Evolutionary conservation across 1,140 invertebrate species (phyloP).

Genomic region (Drosophila rufa): DNA sequence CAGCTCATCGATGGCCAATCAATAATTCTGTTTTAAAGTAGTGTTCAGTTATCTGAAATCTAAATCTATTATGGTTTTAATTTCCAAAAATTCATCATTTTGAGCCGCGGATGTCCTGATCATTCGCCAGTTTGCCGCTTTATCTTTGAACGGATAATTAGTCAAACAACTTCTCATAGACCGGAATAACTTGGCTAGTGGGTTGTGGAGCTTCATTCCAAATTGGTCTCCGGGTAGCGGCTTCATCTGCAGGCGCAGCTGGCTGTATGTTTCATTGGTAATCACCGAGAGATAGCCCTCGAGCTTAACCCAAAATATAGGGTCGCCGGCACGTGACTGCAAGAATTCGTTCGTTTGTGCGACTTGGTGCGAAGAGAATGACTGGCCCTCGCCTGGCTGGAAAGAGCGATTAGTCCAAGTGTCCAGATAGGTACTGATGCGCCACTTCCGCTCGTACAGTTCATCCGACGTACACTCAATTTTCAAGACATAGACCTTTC

Average conservation of each 20-base stretch:
- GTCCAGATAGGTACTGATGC: conserved; percentile 52
- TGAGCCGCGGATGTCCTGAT: too few species aligned
- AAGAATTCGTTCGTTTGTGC: conserved; percentile 56
- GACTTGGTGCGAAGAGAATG: conserved; percentile 54
- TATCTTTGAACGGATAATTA: too few species aligned
- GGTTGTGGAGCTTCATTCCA: conserved; percentile 49
- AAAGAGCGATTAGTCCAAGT: conserved; percentile 66
- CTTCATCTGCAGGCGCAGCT: conserved; percentile 46
- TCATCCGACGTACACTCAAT: conserved; percentile 28
- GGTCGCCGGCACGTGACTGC: conserved; percentile 31
- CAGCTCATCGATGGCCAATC: conserved; percentile 81
- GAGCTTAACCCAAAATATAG: conserved; percentile 37
- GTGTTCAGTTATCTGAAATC: too few species aligned
- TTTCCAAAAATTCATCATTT: too few species aligned
- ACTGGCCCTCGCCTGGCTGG: conserved; percentile 28
- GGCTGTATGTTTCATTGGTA: conserved; percentile 25
- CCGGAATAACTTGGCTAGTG: conserved; percentile 53
- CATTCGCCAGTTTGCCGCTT: too few species aligned
- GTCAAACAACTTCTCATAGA: too few species aligned
- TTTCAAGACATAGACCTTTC: conserved; percentile 46
- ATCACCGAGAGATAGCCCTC: conserved; percentile 40
- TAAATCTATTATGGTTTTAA: too few species aligned
- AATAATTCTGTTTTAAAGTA: too few species aligned
- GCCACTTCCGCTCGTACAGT: conserved; percentile 40
- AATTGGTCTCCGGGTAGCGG: conserved; percentile 31